Conservation (phyloP, 2,888 invertebrate species). For the Craniophora ligustri region DNA sequence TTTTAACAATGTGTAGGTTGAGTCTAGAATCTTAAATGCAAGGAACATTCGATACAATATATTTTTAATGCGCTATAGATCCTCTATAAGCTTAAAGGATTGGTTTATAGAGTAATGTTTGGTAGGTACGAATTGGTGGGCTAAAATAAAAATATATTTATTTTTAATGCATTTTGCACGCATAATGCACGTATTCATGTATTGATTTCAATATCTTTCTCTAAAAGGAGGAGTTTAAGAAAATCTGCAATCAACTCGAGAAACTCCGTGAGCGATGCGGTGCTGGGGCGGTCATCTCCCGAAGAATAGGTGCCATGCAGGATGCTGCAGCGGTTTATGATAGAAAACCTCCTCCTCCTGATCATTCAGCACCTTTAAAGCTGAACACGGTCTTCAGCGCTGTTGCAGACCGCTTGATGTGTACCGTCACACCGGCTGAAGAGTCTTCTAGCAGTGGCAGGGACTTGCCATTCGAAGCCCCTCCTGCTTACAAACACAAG, state of each 20-base stretch:
- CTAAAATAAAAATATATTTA: too few relatives aligned
- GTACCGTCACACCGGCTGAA: slow-evolving; percentile 84
- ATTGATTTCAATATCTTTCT: slow-evolving; percentile 6
- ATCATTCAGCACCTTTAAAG: slow-evolving; percentile 82
- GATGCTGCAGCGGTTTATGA: slow-evolving; percentile 91
- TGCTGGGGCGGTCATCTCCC: slow-evolving; percentile 92
- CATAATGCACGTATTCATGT: not conserved
- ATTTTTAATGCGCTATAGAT: too few relatives aligned
- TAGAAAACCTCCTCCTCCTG: slow-evolving; percentile 82
- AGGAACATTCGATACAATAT: too few relatives aligned
- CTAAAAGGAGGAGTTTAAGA: slow-evolving; percentile 93
- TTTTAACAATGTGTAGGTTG: too few relatives aligned
- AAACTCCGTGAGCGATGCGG: slow-evolving; percentile 93
- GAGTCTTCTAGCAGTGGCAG: slow-evolving; percentile 86
- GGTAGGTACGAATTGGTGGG: too few relatives aligned
- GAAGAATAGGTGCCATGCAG: slow-evolving; percentile 94
- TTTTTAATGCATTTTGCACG: too few relatives aligned
- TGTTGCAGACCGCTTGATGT: slow-evolving; percentile 86
- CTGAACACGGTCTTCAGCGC: slow-evolving; percentile 87
- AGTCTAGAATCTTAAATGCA: too few relatives aligned
- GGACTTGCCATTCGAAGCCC: slow-evolving; percentile 82
- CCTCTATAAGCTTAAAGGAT: too few relatives aligned
- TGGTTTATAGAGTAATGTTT: too few relatives aligned
- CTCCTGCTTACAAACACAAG: slow-evolving; percentile 81
- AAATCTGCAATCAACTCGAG: slow-evolving; percentile 94